These are phyloP conservation scores for Nibea coibor DNA, from an alignment of 2,113 vertebrate species.

Conservation along the genomic window DNA sequence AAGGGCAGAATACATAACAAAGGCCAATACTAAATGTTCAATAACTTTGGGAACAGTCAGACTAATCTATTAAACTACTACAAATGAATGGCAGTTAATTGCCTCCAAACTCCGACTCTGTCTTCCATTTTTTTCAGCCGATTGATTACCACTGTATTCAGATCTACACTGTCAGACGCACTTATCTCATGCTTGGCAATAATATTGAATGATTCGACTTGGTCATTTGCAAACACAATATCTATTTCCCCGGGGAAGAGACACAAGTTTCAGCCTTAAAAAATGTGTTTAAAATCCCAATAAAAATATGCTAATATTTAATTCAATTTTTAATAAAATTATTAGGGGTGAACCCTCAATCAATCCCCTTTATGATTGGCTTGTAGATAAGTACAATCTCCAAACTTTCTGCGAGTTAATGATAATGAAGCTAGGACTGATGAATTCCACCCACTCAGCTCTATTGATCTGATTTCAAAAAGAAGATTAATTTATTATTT, in stretches of 20 bases:
- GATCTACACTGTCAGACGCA: slow-evolving; percentile 17
- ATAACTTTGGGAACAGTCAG: slow-evolving; percentile 20
- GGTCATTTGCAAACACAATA: slow-evolving; percentile 41
- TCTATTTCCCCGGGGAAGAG: slow-evolving; percentile 23
- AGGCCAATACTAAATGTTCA: slow-evolving; percentile 27
- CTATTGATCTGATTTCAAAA: slow-evolving; percentile 25
- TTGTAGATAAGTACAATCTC: slow-evolving; percentile 21
- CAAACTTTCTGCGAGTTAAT: slow-evolving; percentile 17
- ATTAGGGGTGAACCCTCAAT: slow-evolving; percentile 31
- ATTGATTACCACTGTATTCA: slow-evolving; percentile 8
- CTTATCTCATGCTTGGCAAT: slow-evolving; percentile 37
- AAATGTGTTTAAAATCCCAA: slow-evolving; percentile 16
- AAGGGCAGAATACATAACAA: slow-evolving; percentile 5
- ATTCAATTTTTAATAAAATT: slow-evolving; percentile 19
- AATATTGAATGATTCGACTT: slow-evolving; percentile 17
- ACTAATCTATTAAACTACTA: slow-evolving; percentile 15
- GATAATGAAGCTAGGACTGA: slow-evolving; percentile 31
- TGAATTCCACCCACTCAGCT: slow-evolving; percentile 34
- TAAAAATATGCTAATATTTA: slow-evolving; percentile 9
- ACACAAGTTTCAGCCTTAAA: slow-evolving; percentile 8
- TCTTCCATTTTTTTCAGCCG: slow-evolving; percentile 30
- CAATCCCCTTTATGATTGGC: slow-evolving; percentile 25
- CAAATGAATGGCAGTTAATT: slow-evolving; percentile 31
- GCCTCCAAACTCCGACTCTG: slow-evolving; percentile 6
- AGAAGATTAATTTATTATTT: not conserved